phyloP scores from a whole-genome alignment of 2,113 vertebrate genomes.

The Bungarus multicinctus region DNA sequence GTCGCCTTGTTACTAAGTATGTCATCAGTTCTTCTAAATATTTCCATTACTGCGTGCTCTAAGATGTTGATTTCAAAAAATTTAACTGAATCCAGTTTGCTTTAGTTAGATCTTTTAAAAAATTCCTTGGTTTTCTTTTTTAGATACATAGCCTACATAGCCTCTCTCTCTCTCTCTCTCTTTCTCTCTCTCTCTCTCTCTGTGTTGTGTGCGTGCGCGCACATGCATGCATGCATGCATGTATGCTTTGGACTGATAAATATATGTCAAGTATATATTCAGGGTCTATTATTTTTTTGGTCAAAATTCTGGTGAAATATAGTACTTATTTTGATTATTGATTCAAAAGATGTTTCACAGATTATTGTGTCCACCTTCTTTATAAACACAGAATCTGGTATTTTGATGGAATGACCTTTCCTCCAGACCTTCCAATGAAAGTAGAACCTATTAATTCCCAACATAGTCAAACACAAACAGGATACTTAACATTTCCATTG shows the following conservation, averaged over 20 bases:
- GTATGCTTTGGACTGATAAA: neutral
- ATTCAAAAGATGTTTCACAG: neutral
- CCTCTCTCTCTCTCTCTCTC: no score
- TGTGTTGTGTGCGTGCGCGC: no score
- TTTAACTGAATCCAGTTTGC: constrained; percentile 47
- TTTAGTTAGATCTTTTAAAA: constrained; percentile 19
- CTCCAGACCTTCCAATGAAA: neutral
- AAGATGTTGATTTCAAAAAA: constrained; percentile 53
- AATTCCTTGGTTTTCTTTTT: constrained; percentile 39
- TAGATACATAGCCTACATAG: constrained; percentile 1
- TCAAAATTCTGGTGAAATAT: neutral
- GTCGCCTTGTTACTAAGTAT: constrained; percentile 29
- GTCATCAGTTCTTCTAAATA: constrained; percentile 59
- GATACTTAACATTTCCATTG: neutral
- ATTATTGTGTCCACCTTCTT: neutral
- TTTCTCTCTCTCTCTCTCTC: no score
- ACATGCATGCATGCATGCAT: rapidly evolving
- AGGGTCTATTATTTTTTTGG: neutral
- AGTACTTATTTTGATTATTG: neutral
- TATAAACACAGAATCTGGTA: neutral
- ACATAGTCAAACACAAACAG: neutral
- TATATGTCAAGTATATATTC: neutral
- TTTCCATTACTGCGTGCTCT: constrained; percentile 53
- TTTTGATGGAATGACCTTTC: neutral
- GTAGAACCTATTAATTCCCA: neutral